Base-by-base conservation (phyloP, 2,888 invertebrate species). In the Apomyelois bistriatella region DNA sequence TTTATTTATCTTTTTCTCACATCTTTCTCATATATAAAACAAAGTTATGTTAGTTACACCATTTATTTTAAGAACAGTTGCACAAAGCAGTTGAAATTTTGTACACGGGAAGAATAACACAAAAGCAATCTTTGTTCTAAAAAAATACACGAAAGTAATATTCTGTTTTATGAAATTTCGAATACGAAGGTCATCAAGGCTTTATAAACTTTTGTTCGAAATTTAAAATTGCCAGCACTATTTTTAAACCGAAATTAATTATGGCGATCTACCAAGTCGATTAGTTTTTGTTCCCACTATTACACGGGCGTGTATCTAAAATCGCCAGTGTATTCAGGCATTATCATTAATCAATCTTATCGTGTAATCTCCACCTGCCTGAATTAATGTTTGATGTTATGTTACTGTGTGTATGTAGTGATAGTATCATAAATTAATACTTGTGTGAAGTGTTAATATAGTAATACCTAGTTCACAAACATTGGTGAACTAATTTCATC, bases 261-360 rank as follows among this genome's bases (percentile, higher is more conserved):
- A 46, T 12, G n/a, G 10, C 32, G 46, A 46, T 46, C 46, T 16
- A 16, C 42, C 42, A 17, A 12, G 12, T 9, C 32, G 46, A 46
- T 46, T 32, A 46, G n/a, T 10, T 32, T 46, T 46, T 46, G 46
- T 46, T 32, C 32, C 35, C 32, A 46, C 46, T 46, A 46, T 46
- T 46, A 46, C 46, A 46, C 32, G 46, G 48, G 37, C 3, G 48
- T 37, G 37, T 48, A 48, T 48, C 48, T 48, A 28, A 28, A 37
- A 48, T 48, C 48, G 28, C 16, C 48, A 10, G 48, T 32, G 15
- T 36, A 15, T 48, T 48, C 48, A 5, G 43, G 46, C 16, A 13
- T 32, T 46, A 46, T 46, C 46, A 46, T 46, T 16, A 46, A 46
- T 46, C 46, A 46, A 46, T 32, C 46, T 46, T 46, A 46, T 46